Evolutionary conservation across 2,888 invertebrate genomes (phyloP).

Genomic region (Strigamia crassipes): DNA sequence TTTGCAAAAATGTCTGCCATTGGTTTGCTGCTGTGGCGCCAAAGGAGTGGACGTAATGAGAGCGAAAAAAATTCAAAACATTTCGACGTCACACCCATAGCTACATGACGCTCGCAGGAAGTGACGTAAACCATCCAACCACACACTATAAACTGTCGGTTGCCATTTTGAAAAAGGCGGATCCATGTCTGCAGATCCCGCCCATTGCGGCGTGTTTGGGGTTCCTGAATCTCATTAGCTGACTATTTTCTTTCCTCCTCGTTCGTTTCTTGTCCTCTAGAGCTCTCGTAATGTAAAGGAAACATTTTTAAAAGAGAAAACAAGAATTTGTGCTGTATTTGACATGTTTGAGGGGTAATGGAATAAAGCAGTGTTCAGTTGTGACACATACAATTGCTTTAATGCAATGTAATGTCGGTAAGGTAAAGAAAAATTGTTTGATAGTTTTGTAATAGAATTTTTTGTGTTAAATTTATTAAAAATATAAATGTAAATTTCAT

Average conservation of each 20-base stretch:
- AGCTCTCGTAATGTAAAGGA: constrained; percentile 8
- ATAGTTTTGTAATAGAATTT: not conserved
- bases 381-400: not conserved
- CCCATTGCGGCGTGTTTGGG: not conserved
- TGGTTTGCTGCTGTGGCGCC: not conserved
- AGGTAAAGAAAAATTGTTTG: not conserved
- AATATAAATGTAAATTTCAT: not conserved
- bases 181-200: not conserved
- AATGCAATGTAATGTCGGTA: not conserved
- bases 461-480: not conserved
- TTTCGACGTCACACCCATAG: not conserved
- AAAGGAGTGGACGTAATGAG: not conserved
- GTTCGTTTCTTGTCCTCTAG: constrained; percentile 20
- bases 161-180: constrained; percentile 44
- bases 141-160: not conserved
- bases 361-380: not conserved
- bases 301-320: not conserved
- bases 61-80: constrained; percentile 9
- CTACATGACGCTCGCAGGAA: constrained; percentile 19
- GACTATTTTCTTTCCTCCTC: not conserved
- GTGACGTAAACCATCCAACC: constrained; percentile 33
- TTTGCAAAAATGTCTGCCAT: not conserved
- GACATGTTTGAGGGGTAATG: not conserved
- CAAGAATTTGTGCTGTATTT: not conserved
- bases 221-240: constrained; percentile 27